Conservation (phyloP, 2,797 vertebrate species). For the Periparus ater region DNA sequence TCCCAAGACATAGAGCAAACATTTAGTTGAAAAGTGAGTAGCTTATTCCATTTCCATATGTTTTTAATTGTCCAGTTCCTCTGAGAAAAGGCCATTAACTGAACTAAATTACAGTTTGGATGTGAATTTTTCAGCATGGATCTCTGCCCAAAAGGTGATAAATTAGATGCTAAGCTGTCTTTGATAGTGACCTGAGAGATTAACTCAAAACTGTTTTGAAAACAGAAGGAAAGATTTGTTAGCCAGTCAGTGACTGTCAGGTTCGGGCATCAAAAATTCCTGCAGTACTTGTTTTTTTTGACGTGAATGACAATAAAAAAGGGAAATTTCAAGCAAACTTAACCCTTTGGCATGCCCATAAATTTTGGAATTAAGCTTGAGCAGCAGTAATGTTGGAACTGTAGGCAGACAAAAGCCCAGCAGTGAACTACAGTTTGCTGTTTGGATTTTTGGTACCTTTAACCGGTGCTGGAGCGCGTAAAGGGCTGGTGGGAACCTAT, state of each 20-base stretch:
- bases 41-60: constrained; percentile 49
- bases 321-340: not conserved
- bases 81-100: constrained; percentile 64
- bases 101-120: constrained; percentile 66
- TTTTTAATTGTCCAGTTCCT: constrained; percentile 67
- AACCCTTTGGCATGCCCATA: constrained; percentile 27
- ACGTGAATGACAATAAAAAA: not conserved
- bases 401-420: not conserved
- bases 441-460: not conserved
- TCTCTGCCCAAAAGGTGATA: constrained; percentile 67
- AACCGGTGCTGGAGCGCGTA: not conserved
- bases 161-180: constrained; percentile 67
- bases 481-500: not conserved
- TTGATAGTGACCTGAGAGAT: constrained; percentile 60
- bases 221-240: constrained; percentile 52
- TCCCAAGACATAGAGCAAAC: constrained; percentile 36
- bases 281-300: not conserved
- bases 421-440: not conserved
- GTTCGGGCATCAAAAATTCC: constrained; percentile 29
- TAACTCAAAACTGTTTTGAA: constrained; percentile 55
- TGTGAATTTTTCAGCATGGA: constrained; percentile 62
- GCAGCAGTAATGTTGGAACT: not conserved
- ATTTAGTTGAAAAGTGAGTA: constrained; percentile 57
- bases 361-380: constrained; percentile 31
- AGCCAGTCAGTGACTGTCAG: not conserved